These are phyloP conservation scores for Anhinga anhinga DNA, from an alignment of 2,113 vertebrate species.

Conservation along the genomic window DNA sequence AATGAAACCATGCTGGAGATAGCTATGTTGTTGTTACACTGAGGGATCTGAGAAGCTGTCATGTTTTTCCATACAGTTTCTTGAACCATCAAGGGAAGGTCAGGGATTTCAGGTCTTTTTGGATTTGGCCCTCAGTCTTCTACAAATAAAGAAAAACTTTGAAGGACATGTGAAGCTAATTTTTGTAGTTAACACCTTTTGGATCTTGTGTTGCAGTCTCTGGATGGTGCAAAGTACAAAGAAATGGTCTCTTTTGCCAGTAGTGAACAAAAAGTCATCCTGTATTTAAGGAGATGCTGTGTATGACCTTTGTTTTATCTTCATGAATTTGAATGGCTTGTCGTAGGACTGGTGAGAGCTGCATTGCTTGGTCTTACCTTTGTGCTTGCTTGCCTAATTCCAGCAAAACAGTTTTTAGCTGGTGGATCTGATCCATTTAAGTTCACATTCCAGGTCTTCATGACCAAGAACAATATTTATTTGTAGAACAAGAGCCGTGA, in stretches of 20 bases:
- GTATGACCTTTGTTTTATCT: not conserved
- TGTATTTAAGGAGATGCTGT: not conserved
- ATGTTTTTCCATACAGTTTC: not conserved
- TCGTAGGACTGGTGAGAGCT: not conserved
- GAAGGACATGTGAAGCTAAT: not conserved
- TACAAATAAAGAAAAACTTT: not conserved
- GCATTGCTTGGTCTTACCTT: not conserved
- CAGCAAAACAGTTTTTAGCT: conserved; percentile 7
- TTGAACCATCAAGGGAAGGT: not conserved
- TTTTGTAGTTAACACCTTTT: not conserved
- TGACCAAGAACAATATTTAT: conserved; percentile 36
- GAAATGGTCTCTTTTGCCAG: not conserved
- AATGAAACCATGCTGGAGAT: not conserved
- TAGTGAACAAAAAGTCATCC: not conserved
- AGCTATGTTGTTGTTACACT: not conserved
- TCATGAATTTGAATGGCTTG: not conserved
- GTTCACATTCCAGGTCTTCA: conserved; percentile 63
- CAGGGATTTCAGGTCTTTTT: not conserved
- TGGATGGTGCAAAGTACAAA: not conserved
- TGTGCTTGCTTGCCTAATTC: not conserved
- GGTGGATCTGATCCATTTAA: not conserved
- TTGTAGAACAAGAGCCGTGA: conserved; percentile 64
- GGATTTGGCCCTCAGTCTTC: not conserved
- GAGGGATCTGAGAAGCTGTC: not conserved
- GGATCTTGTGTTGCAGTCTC: not conserved